Percentiles rank a stretch among this genome's conserved stretches.
Conservation (phyloP, 2,113 vertebrate genomes). For the Solea solea region DNA sequence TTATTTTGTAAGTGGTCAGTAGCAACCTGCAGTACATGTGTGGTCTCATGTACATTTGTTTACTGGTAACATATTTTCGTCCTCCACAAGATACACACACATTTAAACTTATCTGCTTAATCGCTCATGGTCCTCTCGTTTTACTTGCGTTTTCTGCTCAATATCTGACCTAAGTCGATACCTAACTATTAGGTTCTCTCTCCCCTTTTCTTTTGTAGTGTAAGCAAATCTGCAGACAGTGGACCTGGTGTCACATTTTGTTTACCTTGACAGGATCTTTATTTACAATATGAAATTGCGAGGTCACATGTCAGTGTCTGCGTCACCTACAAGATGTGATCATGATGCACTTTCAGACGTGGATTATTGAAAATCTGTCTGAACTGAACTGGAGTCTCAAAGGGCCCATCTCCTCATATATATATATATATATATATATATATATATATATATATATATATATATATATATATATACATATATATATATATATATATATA, state of each 20-base stretch:
- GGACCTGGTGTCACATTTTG: constrained; percentile 9
- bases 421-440: too few relatives aligned
- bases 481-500: too few relatives aligned
- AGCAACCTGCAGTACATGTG: too few relatives aligned
- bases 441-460: too few relatives aligned
- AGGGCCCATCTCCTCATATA: constrained; percentile 33
- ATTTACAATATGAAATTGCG: constrained; percentile 1
- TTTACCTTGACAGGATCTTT: not conserved
- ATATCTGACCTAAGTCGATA: not conserved
- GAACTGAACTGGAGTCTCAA: constrained; percentile 16
- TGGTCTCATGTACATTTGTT: too few relatives aligned
- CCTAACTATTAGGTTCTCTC: not conserved
- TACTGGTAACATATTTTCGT: too few relatives aligned
- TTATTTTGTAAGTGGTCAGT: too few relatives aligned
- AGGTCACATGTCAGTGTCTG: not conserved
- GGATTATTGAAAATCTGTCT: constrained; percentile 42
- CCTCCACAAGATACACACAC: too few relatives aligned
- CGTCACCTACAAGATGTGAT: constrained; percentile 4
- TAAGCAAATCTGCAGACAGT: not conserved
- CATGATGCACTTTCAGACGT: constrained; percentile 15
- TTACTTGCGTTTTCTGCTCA: too few relatives aligned
- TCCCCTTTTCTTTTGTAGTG: not conserved
- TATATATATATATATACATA: too few relatives aligned
- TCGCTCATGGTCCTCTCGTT: too few relatives aligned
- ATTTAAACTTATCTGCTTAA: too few relatives aligned